phyloP scores from a whole-genome alignment of 2,888 invertebrate genomes.

The Oscheius sp. region DNA sequence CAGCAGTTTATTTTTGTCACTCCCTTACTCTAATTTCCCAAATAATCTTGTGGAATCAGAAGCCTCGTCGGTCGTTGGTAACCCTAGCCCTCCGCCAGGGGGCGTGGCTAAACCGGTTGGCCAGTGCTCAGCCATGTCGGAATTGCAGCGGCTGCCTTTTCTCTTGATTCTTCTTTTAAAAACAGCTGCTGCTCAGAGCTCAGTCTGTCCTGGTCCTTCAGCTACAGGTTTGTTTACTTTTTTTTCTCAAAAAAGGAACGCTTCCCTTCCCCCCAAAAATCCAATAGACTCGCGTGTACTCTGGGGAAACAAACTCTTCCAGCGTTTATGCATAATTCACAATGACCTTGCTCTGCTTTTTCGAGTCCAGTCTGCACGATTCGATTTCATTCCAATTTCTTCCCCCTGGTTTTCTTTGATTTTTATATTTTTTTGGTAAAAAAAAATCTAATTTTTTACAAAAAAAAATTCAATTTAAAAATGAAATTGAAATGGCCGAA shows the following conservation, averaged over 20 bases:
- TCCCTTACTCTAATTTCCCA: slow-evolving; percentile 9
- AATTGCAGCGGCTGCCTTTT: slow-evolving; percentile 14
- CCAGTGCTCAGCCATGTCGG: slow-evolving; percentile 18
- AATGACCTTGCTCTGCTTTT: no score
- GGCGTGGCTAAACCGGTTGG: slow-evolving; percentile 12
- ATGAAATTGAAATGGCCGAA: no score
- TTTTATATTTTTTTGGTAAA: neutral
- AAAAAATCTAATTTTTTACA: neutral
- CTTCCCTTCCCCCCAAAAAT: no score
- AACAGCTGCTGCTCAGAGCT: neutral
- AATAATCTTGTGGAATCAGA: slow-evolving; percentile 18
- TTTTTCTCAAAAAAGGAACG: no score
- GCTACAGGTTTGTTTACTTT: slow-evolving; percentile 8
- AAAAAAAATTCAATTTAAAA: neutral
- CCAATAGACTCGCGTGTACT: no score
- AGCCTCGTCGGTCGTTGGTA: slow-evolving; percentile 5
- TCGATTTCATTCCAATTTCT: no score
- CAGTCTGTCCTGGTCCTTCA: slow-evolving; percentile 12
- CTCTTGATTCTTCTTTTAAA: slow-evolving; percentile 9
- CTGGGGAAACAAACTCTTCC: neutral
- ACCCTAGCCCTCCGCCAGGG: slow-evolving; percentile 12
- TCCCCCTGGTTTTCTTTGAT: neutral
- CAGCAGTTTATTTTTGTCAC: slow-evolving; percentile 9
- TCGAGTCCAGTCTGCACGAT: no score
- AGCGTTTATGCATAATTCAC: neutral